phyloP scores from a whole-genome alignment of 2,888 invertebrate genomes.

The Lampropteryx suffumata region DNA sequence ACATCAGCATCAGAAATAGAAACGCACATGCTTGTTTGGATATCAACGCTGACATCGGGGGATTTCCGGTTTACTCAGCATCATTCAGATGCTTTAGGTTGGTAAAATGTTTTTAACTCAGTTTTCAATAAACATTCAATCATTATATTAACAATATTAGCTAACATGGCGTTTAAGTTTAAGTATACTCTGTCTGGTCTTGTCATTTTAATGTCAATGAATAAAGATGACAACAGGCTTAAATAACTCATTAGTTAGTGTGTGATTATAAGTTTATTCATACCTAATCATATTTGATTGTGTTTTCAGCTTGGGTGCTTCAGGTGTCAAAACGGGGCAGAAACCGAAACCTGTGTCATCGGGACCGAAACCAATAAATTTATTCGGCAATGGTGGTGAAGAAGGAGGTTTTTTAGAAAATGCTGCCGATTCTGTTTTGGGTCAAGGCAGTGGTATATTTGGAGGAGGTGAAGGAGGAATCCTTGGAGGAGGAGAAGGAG shows the following conservation, averaged over 20 bases:
- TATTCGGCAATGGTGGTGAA: constrained; percentile 61
- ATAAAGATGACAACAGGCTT: too few species aligned
- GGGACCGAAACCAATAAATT: constrained; percentile 66
- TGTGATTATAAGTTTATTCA: too few species aligned
- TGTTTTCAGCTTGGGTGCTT: constrained; percentile 63
- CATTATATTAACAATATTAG: too few species aligned
- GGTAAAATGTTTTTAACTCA: too few species aligned
- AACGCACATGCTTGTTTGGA: constrained; percentile 91
- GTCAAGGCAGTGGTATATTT: constrained; percentile 37
- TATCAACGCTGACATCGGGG: constrained; percentile 86
- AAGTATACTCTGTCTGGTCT: too few species aligned
- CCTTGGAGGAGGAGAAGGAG: constrained; percentile 32
- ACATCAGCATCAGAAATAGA: constrained; percentile 89
- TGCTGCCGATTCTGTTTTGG: constrained; percentile 51
- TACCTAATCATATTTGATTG: neutral
- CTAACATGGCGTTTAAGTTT: too few species aligned
- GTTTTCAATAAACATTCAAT: too few species aligned
- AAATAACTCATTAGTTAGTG: too few species aligned
- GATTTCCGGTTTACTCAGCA: constrained; percentile 82
- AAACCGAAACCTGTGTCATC: constrained; percentile 69
- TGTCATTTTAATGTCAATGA: too few species aligned
- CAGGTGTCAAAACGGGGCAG: constrained; percentile 71
- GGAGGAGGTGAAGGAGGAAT: constrained; percentile 34
- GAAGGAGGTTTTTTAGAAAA: constrained; percentile 54
- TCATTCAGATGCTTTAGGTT: constrained; percentile 77